Evolutionary conservation across 1,140 invertebrate species (phyloP).

Genomic region (Drosophila pectinifera): DNA sequence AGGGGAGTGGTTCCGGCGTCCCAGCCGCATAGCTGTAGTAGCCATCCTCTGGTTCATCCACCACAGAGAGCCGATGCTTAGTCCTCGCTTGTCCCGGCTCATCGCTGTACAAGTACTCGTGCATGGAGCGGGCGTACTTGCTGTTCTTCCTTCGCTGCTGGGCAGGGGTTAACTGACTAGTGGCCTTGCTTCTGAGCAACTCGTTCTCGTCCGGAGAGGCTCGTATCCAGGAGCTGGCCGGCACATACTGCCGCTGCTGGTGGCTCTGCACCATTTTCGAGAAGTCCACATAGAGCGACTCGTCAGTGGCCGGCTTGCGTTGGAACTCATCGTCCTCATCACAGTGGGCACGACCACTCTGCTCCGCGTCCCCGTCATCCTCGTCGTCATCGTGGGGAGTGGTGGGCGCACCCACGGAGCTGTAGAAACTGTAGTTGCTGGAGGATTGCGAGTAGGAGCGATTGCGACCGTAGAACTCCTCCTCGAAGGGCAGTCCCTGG

Average conservation of each 20-base stretch:
- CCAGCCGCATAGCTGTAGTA: slow-evolving; percentile 80
- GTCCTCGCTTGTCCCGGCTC: slow-evolving; percentile 32
- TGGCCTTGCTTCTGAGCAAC: slow-evolving; percentile 26
- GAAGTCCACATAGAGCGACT: slow-evolving; percentile 84
- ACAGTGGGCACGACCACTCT: slow-evolving; percentile 27
- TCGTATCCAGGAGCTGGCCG: slow-evolving; percentile 71
- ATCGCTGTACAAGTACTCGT: slow-evolving; percentile 80
- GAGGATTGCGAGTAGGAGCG: slow-evolving; percentile 83
- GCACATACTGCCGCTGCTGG: slow-evolving; percentile 66
- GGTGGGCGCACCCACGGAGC: slow-evolving; percentile 64
- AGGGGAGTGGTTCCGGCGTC: slow-evolving; percentile 62
- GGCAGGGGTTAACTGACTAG: slow-evolving; percentile 57
- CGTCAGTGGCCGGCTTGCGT: slow-evolving; percentile 80
- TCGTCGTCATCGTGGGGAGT: slow-evolving; percentile 58
- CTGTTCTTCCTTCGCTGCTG: slow-evolving; percentile 67
- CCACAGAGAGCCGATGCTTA: slow-evolving; percentile 66
- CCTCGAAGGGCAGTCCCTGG: slow-evolving; percentile 82
- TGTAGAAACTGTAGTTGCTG: slow-evolving; percentile 84
- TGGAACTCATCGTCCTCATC: slow-evolving; percentile 79
- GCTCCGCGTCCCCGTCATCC: slow-evolving; percentile 24
- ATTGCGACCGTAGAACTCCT: slow-evolving; percentile 82
- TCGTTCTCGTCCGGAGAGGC: slow-evolving; percentile 62
- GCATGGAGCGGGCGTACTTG: slow-evolving; percentile 77
- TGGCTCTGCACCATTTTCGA: slow-evolving; percentile 77
- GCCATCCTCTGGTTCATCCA: slow-evolving; percentile 78